phyloP scores from a whole-genome alignment of 2,113 vertebrate species.

The Phrynocephalus versicolor region DNA sequence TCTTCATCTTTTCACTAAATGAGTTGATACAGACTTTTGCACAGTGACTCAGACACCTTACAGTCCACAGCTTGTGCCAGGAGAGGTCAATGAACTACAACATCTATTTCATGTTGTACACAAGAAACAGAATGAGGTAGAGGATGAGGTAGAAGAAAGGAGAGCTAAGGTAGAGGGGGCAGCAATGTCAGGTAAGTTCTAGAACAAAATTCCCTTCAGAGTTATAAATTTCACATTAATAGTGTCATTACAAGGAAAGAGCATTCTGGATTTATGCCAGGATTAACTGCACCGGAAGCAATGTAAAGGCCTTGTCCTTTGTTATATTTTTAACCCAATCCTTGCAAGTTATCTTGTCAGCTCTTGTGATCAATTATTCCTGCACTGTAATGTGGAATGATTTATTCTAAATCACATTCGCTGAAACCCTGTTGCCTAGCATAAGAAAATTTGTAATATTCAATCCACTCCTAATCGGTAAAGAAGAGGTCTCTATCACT shows the following conservation, averaged over 20 bases:
- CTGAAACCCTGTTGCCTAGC: too few species aligned
- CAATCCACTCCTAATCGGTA: too few species aligned
- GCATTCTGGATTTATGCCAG: neutral
- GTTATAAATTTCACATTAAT: neutral
- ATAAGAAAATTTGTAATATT: too few species aligned
- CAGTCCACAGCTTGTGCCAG: neutral
- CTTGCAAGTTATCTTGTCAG: neutral
- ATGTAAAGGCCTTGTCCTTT: neutral
- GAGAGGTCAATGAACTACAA: neutral
- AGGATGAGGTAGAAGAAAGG: too few species aligned
- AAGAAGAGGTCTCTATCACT: too few species aligned
- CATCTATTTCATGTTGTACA: neutral
- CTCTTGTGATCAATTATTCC: neutral
- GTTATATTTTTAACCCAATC: neutral
- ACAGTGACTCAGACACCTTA: neutral
- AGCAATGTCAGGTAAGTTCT: too few species aligned
- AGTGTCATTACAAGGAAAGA: neutral
- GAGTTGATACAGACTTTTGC: neutral
- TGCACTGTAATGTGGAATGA: neutral
- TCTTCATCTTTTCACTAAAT: neutral
- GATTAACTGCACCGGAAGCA: neutral
- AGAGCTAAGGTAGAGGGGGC: too few species aligned
- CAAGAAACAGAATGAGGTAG: too few species aligned
- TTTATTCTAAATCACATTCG: neutral
- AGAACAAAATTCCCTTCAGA: too few species aligned